These are phyloP conservation scores for Eupristina koningsbergeri DNA, from an alignment of 1,140 invertebrate genomes.

Conservation along the genomic window DNA sequence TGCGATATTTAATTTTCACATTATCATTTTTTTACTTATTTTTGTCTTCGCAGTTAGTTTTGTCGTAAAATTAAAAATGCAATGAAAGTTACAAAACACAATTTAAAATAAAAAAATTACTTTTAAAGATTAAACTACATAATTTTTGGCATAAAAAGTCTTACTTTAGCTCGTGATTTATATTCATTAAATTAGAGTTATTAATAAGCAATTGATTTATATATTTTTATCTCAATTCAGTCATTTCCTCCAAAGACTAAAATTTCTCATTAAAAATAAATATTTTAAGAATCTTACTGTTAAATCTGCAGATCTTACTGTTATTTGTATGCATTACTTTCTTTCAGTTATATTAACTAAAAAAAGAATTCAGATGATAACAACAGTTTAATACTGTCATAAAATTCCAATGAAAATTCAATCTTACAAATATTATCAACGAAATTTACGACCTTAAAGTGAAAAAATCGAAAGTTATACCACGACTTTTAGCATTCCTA, in stretches of 20 bases:
- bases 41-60: too few relatives aligned
- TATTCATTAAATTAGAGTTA: too few relatives aligned
- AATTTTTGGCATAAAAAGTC: too few relatives aligned
- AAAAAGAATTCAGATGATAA: background rate
- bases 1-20: too few relatives aligned
- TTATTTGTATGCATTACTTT: background rate
- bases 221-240: background rate
- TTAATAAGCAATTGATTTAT: too few relatives aligned
- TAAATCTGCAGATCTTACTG: background rate
- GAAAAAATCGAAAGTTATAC: slow-evolving; percentile 12
- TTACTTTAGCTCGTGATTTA: too few relatives aligned
- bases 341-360: background rate
- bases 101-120: too few relatives aligned
- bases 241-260: background rate
- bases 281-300: background rate
- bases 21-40: too few relatives aligned
- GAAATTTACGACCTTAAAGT: background rate
- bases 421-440: background rate
- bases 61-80: too few relatives aligned
- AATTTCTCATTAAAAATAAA: background rate
- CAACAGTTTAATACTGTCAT: slow-evolving; percentile 16
- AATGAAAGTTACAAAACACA: too few relatives aligned
- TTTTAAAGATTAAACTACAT: too few relatives aligned
- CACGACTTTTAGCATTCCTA: background rate
- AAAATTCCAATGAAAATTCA: slow-evolving; percentile 21